phyloP scores from a whole-genome alignment of 1,140 invertebrate genomes.

The Drosophila sp. region DNA sequence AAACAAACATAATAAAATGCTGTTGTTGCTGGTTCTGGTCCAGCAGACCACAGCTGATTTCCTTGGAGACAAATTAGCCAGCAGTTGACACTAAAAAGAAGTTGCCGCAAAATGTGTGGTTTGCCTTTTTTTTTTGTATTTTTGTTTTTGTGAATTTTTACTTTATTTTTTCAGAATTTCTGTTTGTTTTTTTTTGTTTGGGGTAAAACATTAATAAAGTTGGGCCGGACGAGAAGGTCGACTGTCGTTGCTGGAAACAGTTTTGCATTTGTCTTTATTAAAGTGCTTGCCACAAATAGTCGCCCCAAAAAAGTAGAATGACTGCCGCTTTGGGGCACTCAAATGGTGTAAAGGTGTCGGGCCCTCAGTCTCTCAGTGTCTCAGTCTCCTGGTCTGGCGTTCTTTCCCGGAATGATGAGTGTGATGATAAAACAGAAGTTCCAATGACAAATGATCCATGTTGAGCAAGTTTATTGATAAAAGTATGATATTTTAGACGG shows the following conservation, averaged over 20 bases:
- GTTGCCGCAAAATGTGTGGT: conserved; percentile 33
- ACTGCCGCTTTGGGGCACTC: conserved; percentile 4
- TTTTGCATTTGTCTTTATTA: conserved; percentile 71
- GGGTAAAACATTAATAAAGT: conserved; percentile 69
- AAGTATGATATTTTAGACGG: not conserved
- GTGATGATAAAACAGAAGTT: conserved; percentile 27
- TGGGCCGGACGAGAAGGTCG: conserved; percentile 34
- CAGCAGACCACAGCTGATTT: conserved; percentile 64
- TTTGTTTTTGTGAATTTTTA: conserved; percentile 15
- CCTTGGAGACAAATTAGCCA: conserved; percentile 78
- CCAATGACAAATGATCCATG: conserved; percentile 26
- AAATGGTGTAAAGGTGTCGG: conserved; percentile 24
- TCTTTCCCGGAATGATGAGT: conserved; percentile 7
- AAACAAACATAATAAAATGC: conserved; percentile 64
- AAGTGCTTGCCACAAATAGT: conserved; percentile 22
- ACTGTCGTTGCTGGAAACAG: conserved; percentile 53
- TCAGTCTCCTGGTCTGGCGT: not conserved
- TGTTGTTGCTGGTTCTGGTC: conserved; percentile 7
- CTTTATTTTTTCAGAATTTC: conserved; percentile 19
- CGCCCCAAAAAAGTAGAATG: not conserved
- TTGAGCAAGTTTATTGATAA: conserved; percentile 31
- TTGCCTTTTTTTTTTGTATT: conserved; percentile 20
- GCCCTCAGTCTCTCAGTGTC: no score
- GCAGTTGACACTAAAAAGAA: conserved; percentile 59
- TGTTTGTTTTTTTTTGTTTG: conserved; percentile 28